A percentile compares a stretch with the other conserved stretches of the same genome.
These are phyloP conservation scores for Plodia interpunctella DNA, from an alignment of 1,140 invertebrate species.

Conservation along the genomic window DNA sequence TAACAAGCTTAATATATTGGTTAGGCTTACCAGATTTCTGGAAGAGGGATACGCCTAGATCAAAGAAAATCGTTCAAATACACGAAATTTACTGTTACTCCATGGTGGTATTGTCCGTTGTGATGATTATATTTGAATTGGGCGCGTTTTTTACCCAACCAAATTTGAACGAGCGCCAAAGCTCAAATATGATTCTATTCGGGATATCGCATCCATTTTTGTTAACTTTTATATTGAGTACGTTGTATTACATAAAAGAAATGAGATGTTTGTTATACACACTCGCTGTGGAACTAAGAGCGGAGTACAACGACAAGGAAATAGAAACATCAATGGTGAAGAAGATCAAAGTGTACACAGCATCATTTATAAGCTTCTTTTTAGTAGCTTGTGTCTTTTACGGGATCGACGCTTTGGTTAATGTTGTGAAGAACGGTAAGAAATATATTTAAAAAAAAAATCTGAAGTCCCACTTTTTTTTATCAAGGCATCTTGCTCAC, in stretches of 20 bases:
- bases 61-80: slow-evolving; percentile 15
- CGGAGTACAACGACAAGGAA: slow-evolving; percentile 28
- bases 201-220: slow-evolving; percentile 32
- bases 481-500: too few species aligned
- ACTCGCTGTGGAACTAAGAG: slow-evolving; percentile 30
- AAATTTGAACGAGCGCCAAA: slow-evolving; percentile 30
- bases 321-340: slow-evolving; percentile 34
- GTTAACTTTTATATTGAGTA: slow-evolving; percentile 15
- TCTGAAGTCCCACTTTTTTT: too few species aligned
- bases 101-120: slow-evolving; percentile 13
- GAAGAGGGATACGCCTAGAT: slow-evolving; percentile 18
- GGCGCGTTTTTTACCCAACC: slow-evolving; percentile 26
- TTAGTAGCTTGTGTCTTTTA: slow-evolving; percentile 27
- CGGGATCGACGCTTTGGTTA: slow-evolving; percentile 21
- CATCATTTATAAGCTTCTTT: slow-evolving; percentile 18
- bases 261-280: slow-evolving; percentile 25
- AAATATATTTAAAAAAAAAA: too few species aligned
- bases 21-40: slow-evolving; percentile 25
- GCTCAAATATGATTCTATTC: slow-evolving; percentile 28
- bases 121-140: slow-evolving; percentile 28
- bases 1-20: slow-evolving; percentile 11
- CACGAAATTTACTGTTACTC: slow-evolving; percentile 12
- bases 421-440: slow-evolving; percentile 12
- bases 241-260: slow-evolving; percentile 19
- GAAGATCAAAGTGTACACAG: slow-evolving; percentile 23